A percentile compares a stretch with the other conserved stretches of the same genome.
phyloP scores from a whole-genome alignment of 2,888 invertebrate genomes.

The Lepidochrysops patricia region DNA sequence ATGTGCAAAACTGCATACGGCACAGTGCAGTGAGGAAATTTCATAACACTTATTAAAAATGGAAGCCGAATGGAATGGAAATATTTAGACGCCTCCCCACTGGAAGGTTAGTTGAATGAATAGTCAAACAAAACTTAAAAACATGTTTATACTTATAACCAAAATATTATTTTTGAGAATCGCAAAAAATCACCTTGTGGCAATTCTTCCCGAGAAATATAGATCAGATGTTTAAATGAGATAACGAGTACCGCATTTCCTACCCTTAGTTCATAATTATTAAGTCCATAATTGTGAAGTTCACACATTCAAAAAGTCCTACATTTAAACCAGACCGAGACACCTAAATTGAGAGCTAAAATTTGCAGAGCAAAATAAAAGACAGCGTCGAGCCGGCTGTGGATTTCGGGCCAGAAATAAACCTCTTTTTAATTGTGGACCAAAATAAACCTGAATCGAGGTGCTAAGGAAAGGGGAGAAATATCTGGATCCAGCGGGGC shows the following conservation, averaged over 20 bases:
- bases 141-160: no score
- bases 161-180: no score
- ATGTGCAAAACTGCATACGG: no score
- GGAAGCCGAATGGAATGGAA: no score
- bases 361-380: neutral
- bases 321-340: neutral
- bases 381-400: neutral
- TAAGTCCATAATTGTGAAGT: neutral
- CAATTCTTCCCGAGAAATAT: neutral
- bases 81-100: no score
- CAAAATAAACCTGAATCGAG: constrained; percentile 4
- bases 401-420: constrained; percentile 2
- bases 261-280: neutral
- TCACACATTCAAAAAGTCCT: neutral
- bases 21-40: no score
- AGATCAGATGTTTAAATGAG: neutral
- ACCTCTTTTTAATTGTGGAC: constrained; percentile 8
- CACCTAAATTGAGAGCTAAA: neutral
- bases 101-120: no score
- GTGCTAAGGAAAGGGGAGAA: neutral
- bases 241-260: neutral
- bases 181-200: neutral
- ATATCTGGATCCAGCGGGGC: neutral
- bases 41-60: no score
- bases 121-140: no score